Conservation (phyloP, 2,888 invertebrate genomes). For the Physocephala rufipes region DNA sequence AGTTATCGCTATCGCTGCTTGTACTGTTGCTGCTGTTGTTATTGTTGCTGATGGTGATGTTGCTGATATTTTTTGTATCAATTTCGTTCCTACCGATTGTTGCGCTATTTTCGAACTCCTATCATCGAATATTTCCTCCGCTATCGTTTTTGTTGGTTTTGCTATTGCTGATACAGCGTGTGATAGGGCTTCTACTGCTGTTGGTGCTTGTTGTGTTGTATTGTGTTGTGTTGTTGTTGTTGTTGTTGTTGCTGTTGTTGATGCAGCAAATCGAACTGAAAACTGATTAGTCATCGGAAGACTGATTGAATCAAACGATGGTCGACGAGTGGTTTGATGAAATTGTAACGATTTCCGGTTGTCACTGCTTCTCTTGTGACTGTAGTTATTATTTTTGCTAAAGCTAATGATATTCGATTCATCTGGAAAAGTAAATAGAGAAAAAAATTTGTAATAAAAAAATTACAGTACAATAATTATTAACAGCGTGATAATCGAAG, state of each 20-base stretch:
- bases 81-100: conserved; percentile 20
- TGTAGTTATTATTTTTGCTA: conserved; percentile 44
- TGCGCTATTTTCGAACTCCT: conserved; percentile 25
- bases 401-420: conserved; percentile 48
- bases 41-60: conserved; percentile 44
- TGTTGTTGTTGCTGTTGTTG: not conserved
- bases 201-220: not conserved
- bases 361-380: conserved; percentile 8
- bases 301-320: conserved; percentile 31
- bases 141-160: conserved; percentile 35
- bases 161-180: conserved; percentile 34
- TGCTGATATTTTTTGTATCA: conserved; percentile 36
- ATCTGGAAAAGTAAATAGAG: conserved; percentile 47
- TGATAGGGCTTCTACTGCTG: conserved; percentile 5
- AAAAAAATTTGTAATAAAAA: conserved; percentile 22
- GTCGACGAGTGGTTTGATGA: not conserved
- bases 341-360: not conserved
- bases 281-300: conserved; percentile 44
- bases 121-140: conserved; percentile 17
- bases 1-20: conserved; percentile 9
- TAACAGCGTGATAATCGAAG: not conserved
- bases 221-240: not conserved
- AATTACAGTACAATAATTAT: not conserved
- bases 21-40: conserved; percentile 40
- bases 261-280: conserved; percentile 17